Conservation (phyloP, 2,797 vertebrate species). For the Tadarida brasiliensis region DNA sequence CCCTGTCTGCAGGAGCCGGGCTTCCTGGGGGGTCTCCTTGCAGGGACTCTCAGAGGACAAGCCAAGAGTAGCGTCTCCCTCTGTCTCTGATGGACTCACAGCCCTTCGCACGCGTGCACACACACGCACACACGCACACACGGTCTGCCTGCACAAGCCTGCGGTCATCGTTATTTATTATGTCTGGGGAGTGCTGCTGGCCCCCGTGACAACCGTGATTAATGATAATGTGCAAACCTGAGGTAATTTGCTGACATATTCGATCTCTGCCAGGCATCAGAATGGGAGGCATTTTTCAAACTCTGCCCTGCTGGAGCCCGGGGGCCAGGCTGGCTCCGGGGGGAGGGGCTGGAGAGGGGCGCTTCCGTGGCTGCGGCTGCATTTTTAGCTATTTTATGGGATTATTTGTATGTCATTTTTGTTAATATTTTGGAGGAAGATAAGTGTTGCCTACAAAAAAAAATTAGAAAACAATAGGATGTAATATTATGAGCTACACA, state of each 20-base stretch:
- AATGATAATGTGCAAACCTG: constrained; percentile 73
- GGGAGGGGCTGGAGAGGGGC: neutral
- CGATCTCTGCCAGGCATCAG: constrained; percentile 51
- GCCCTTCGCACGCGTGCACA: too few relatives aligned
- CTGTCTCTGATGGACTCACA: neutral
- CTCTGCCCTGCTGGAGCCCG: neutral
- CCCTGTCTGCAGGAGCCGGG: accelerated
- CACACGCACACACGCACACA: neutral
- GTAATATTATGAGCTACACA: neutral
- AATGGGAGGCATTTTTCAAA: constrained; percentile 75
- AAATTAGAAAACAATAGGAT: neutral
- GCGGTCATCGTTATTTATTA: constrained; percentile 73
- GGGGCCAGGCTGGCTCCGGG: neutral
- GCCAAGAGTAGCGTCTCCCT: neutral
- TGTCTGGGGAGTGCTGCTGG: constrained; percentile 50
- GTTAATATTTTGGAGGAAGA: neutral
- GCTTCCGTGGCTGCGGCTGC: neutral
- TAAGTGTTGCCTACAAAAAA: neutral
- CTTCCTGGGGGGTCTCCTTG: neutral
- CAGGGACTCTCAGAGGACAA: neutral
- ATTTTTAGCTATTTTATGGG: neutral
- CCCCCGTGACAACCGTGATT: constrained; percentile 60
- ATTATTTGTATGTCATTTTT: constrained; percentile 12
- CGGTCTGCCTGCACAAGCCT: constrained; percentile 1
- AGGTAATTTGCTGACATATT: constrained; percentile 79